A percentile compares a stretch with the other conserved stretches of the same genome.
Evolutionary conservation across 35 echinoderm and acorn worm genomes (phyloP).

Genomic region (Heliocidaris erythrogramma): DNA sequence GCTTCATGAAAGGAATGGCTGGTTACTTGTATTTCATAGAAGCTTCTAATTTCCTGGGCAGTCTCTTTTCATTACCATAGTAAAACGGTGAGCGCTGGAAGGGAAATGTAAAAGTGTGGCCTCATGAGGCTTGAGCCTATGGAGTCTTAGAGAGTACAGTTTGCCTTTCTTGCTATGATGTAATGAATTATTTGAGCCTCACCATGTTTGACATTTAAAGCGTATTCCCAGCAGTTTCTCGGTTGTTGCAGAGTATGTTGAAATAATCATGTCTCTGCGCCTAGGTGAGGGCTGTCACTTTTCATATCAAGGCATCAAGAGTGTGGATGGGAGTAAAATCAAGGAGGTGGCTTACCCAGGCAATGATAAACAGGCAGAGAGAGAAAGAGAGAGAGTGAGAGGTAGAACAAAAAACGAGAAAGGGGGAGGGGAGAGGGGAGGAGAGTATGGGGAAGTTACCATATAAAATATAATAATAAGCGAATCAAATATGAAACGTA

Average conservation of each 20-base stretch:
- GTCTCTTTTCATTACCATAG: conserved; percentile 16
- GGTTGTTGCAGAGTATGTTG: neutral
- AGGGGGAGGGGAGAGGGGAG: neutral
- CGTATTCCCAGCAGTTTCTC: neutral
- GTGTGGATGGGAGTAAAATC: neutral
- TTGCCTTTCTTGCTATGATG: neutral
- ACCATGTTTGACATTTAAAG: conserved; percentile 25
- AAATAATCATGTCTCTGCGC: conserved; percentile 20
- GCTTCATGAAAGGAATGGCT: neutral
- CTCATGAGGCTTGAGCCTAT: neutral
- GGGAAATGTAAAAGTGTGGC: neutral
- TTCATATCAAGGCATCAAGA: neutral
- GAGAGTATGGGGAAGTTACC: neutral
- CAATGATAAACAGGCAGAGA: neutral
- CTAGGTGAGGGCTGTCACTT: conserved; percentile 8
- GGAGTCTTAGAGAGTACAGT: neutral
- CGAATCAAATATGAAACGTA: neutral
- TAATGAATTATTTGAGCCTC: conserved; percentile 21
- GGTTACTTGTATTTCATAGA: neutral
- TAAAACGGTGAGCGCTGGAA: neutral
- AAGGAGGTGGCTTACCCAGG: neutral
- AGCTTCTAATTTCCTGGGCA: neutral
- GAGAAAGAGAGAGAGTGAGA: neutral
- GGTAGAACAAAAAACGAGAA: neutral
- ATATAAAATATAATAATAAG: neutral